These are phyloP conservation scores for Lagodon rhomboides DNA, from an alignment of 2,797 vertebrate genomes.

Conservation along the genomic window DNA sequence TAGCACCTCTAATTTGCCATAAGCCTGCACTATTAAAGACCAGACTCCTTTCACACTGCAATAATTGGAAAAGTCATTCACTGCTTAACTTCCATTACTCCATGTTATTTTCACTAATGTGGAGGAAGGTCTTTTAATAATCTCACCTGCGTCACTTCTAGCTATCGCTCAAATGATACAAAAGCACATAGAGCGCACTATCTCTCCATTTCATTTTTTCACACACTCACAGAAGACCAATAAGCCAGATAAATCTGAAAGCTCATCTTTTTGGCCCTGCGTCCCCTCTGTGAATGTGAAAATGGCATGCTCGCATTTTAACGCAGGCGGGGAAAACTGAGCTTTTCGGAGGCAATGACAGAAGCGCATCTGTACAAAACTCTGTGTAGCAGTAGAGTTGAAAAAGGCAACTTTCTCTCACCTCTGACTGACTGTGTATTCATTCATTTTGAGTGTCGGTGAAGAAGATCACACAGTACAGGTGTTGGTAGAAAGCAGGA, in stretches of 20 bases:
- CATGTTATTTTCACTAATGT: constrained; percentile 78
- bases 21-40: constrained; percentile 91
- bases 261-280: constrained; percentile 36
- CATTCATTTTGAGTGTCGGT: constrained; percentile 11
- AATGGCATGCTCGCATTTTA: constrained; percentile 18
- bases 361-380: neutral
- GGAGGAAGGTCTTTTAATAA: constrained; percentile 72
- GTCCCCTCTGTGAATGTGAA: constrained; percentile 29
- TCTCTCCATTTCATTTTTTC: constrained; percentile 53
- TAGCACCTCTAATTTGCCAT: constrained; percentile 90
- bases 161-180: constrained; percentile 65
- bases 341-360: constrained; percentile 12
- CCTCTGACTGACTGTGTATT: constrained; percentile 8
- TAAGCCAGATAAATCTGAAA: constrained; percentile 39
- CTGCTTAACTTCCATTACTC: constrained; percentile 83
- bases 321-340: neutral
- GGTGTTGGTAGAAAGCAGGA: neutral
- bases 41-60: constrained; percentile 90
- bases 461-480: neutral
- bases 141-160: constrained; percentile 64
- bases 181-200: constrained; percentile 36
- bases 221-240: constrained; percentile 13
- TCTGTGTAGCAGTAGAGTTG: neutral
- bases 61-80: constrained; percentile 92
- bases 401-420: constrained; percentile 27